Evolutionary conservation across 2,797 vertebrate genomes (phyloP).

Genomic region (Gastrophryne carolinensis): DNA sequence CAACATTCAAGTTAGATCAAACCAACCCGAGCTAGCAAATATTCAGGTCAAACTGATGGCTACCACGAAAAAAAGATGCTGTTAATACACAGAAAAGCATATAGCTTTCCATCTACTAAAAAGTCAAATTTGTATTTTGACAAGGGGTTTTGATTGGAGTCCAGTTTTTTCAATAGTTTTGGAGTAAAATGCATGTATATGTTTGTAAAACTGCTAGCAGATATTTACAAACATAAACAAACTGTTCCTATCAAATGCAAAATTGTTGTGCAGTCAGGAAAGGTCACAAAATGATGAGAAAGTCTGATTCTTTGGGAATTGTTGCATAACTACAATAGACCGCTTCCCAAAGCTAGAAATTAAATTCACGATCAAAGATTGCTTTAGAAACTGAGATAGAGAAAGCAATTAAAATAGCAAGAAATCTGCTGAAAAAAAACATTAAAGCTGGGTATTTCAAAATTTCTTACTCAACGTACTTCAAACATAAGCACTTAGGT

Average conservation of each 20-base stretch:
- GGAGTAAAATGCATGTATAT: not conserved
- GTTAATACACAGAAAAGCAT: too few species aligned
- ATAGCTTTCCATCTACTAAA: too few species aligned
- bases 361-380: slow-evolving; percentile 39
- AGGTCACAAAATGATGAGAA: slow-evolving; percentile 5
- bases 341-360: slow-evolving; percentile 12
- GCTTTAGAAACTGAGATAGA: slow-evolving; percentile 23
- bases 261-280: not conserved
- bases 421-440: slow-evolving; percentile 24
- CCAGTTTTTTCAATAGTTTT: too few species aligned
- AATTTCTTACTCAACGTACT: slow-evolving; percentile 20
- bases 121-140: too few species aligned
- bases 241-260: not conserved
- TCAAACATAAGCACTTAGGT: slow-evolving; percentile 41
- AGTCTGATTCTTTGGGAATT: not conserved
- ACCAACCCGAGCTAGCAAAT: too few species aligned
- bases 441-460: slow-evolving; percentile 14
- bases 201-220: not conserved
- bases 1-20: too few species aligned
- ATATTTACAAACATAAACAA: not conserved
- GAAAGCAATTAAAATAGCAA: slow-evolving; percentile 40
- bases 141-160: too few species aligned
- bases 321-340: slow-evolving; percentile 26
- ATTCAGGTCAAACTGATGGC: too few species aligned
- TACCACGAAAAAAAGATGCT: too few species aligned